Percentiles rank a stretch among this genome's conserved stretches.
Conservation (phyloP, 1,140 invertebrate species). For the Eumaeus atala region DNA sequence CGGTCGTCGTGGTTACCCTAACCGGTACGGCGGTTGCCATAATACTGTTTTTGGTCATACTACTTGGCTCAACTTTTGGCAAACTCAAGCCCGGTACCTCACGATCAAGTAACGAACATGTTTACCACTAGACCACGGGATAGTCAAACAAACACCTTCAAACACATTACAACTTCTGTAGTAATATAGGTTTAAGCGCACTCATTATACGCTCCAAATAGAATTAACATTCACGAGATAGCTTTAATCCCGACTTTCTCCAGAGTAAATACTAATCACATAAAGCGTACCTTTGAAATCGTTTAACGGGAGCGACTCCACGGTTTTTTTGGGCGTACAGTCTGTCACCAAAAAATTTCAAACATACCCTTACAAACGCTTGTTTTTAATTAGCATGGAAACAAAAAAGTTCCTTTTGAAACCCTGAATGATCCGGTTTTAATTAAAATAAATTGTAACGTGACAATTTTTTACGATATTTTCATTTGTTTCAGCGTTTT, state of each 20-base stretch:
- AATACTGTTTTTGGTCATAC: too few species aligned
- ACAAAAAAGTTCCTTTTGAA: slow-evolving; percentile 12
- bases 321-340: background rate
- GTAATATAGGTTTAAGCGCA: too few species aligned
- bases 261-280: slow-evolving; percentile 8
- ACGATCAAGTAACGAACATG: too few species aligned
- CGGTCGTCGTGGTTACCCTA: too few species aligned
- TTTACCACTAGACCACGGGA: too few species aligned
- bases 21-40: too few species aligned
- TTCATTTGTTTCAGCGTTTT: background rate
- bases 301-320: background rate
- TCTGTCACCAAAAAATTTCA: slow-evolving; percentile 6
- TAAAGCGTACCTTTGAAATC: background rate
- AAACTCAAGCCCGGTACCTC: too few species aligned
- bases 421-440: slow-evolving; percentile 9
- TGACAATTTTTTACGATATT: slow-evolving; percentile 1
- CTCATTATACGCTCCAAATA: background rate
- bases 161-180: too few species aligned
- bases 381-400: slow-evolving; percentile 14
- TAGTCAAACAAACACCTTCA: too few species aligned
- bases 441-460: slow-evolving; percentile 15
- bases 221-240: background rate
- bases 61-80: too few species aligned
- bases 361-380: background rate
- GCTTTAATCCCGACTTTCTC: background rate